Conservation (phyloP, 1,140 invertebrate genomes). For the Drosophila punjabiensis region DNA sequence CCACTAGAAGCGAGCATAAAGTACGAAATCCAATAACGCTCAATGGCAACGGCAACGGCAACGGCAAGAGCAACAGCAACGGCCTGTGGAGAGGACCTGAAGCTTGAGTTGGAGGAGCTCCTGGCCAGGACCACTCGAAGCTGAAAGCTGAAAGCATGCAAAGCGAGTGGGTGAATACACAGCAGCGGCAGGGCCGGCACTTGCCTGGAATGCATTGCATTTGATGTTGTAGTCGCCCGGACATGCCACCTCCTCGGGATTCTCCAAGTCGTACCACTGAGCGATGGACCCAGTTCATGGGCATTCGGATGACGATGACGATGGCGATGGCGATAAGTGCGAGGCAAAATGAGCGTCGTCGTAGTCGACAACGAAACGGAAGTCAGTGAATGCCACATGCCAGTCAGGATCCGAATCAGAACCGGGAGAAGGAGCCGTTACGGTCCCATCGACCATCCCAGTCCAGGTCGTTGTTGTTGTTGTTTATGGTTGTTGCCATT, state of each 20-base stretch:
- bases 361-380: constrained; percentile 66
- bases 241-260: constrained; percentile 89
- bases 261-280: constrained; percentile 94
- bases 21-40: constrained; percentile 82
- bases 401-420: constrained; percentile 71
- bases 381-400: constrained; percentile 80
- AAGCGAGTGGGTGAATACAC: constrained; percentile 70
- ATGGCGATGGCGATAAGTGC: constrained; percentile 72
- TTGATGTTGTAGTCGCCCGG: constrained; percentile 90
- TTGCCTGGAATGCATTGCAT: constrained; percentile 86
- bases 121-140: constrained; percentile 61
- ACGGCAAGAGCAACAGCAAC: constrained; percentile 32
- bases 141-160: constrained; percentile 80
- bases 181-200: constrained; percentile 52
- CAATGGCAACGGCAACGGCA: constrained; percentile 65
- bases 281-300: constrained; percentile 45
- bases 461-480: constrained; percentile 48
- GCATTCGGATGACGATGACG: constrained; percentile 56
- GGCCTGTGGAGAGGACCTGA: constrained; percentile 24
- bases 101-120: constrained; percentile 41
- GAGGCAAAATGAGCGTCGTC: constrained; percentile 78
- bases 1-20: constrained; percentile 80
- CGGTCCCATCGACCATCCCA: constrained; percentile 54
- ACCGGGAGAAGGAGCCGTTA: constrained; percentile 40
- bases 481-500: constrained; percentile 50